Conservation (phyloP, 2,113 vertebrate species). For the Phyllostomus discolor region DNA sequence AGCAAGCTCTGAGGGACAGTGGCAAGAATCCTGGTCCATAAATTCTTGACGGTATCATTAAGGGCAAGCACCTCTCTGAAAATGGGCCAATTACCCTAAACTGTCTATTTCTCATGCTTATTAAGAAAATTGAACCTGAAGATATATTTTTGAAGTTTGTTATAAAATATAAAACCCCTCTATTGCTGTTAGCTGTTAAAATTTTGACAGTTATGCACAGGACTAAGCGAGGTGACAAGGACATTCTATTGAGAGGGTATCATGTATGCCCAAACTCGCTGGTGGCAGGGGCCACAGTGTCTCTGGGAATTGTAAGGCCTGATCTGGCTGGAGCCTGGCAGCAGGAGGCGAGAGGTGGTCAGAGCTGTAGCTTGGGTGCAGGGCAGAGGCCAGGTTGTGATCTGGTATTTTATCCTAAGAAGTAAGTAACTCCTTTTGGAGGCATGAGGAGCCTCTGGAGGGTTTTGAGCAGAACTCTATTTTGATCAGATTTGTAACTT, state of each 20-base stretch:
- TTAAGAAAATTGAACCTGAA: not conserved
- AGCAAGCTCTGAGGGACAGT: not conserved
- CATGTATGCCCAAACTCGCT: not conserved
- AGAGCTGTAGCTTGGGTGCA: not conserved
- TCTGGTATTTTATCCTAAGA: not conserved
- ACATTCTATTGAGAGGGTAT: not conserved
- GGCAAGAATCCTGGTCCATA: not conserved
- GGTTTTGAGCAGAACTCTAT: not conserved
- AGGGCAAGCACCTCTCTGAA: not conserved
- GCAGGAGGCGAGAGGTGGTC: not conserved
- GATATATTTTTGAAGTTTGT: not conserved
- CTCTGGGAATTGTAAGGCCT: not conserved
- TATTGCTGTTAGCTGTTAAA: not conserved
- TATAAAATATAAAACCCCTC: not conserved
- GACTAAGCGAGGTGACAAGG: not conserved
- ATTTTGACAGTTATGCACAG: not conserved
- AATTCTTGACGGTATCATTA: not conserved
- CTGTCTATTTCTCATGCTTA: not conserved
- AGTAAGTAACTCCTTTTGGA: not conserved
- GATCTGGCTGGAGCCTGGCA: not conserved
- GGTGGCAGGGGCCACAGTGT: not conserved
- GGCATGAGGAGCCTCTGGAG: not conserved
- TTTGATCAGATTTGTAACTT: not conserved
- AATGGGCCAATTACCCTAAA: not conserved
- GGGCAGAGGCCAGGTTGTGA: not conserved